These are phyloP conservation scores for Lucifuga dentata DNA, from an alignment of 2,113 vertebrate genomes.

Conservation along the genomic window DNA sequence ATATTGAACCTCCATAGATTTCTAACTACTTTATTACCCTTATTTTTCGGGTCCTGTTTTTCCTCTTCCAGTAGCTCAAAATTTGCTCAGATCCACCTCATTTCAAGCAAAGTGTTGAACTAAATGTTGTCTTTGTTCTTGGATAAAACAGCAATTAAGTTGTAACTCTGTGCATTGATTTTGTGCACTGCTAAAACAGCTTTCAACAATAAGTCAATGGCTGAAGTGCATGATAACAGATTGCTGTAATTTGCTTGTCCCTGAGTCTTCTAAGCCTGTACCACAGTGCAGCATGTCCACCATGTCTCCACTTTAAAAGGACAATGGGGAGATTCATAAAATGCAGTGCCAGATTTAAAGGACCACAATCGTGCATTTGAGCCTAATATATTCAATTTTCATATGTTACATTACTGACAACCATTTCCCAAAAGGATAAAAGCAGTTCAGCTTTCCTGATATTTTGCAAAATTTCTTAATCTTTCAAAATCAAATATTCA, in stretches of 20 bases:
- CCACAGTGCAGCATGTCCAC: not conserved
- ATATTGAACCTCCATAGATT: not conserved
- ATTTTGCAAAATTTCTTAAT: no score
- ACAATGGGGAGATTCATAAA: no score
- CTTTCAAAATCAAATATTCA: no score
- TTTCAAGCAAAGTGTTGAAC: not conserved
- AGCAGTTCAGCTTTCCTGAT: no score
- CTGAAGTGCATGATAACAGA: not conserved
- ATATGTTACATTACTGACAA: no score
- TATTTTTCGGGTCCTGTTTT: not conserved
- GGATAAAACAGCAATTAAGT: not conserved
- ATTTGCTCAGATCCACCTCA: no score
- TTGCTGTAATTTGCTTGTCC: not conserved
- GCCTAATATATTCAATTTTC: no score
- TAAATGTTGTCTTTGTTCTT: conserved; percentile 1
- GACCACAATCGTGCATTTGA: no score
- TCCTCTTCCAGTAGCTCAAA: not conserved
- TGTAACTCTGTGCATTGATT: conserved; percentile 3
- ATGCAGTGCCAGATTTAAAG: no score
- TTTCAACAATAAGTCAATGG: conserved; percentile 11
- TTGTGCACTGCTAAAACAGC: conserved; percentile 15
- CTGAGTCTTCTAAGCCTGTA: not conserved
- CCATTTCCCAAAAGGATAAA: no score
- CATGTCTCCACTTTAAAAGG: not conserved
- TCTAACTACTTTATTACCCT: no score